These are phyloP conservation scores for Neodiprion fabricii DNA, from an alignment of 1,140 invertebrate species.

Conservation along the genomic window DNA sequence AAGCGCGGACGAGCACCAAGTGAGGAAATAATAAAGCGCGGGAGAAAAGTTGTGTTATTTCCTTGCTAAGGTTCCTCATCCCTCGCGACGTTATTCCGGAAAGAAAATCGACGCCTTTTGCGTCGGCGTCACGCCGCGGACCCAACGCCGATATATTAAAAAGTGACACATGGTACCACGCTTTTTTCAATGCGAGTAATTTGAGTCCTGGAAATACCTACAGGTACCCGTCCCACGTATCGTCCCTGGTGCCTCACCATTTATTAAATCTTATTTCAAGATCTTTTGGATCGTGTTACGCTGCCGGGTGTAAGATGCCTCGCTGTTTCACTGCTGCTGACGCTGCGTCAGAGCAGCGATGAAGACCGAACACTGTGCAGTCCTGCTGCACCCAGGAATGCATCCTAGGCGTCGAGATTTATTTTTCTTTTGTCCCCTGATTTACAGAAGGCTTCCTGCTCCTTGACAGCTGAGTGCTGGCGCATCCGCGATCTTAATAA, in stretches of 20 bases:
- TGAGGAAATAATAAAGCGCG: no score
- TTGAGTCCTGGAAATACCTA: not conserved
- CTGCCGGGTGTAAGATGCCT: constrained; percentile 14
- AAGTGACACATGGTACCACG: not conserved
- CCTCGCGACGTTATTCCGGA: no score
- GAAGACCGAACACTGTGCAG: not conserved
- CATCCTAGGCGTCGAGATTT: constrained; percentile 26
- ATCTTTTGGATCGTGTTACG: constrained; percentile 40
- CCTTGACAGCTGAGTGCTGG: no score
- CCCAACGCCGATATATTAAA: not conserved
- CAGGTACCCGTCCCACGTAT: not conserved
- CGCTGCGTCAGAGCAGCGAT: not conserved
- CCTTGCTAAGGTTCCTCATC: no score
- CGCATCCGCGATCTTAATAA: no score
- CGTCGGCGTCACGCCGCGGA: no score
- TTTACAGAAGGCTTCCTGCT: not conserved
- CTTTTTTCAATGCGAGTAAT: not conserved
- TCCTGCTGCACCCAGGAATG: constrained; percentile 14
- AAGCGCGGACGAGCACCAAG: no score
- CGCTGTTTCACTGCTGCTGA: not conserved
- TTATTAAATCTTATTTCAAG: constrained; percentile 50
- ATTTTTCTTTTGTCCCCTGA: constrained; percentile 16
- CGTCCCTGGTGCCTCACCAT: constrained; percentile 23
- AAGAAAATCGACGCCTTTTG: no score
- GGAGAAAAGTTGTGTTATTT: no score